Evolutionary conservation across 1,140 invertebrate genomes (phyloP).

Genomic region (Magallana angulata): DNA sequence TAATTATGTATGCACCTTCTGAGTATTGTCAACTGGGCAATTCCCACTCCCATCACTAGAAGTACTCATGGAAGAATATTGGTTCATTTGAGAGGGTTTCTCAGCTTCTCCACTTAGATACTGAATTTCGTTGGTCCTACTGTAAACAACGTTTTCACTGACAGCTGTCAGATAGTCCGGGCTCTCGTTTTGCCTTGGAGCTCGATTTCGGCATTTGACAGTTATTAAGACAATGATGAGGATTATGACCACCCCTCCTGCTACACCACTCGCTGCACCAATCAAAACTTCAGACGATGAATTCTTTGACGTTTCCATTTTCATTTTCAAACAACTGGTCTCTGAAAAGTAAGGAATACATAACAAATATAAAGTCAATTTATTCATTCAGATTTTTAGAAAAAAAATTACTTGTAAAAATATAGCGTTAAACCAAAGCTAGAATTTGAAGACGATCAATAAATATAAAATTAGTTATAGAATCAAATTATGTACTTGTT

Average conservation of each 20-base stretch:
- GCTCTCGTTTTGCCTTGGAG: neutral
- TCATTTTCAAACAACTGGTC: neutral
- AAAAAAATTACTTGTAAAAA: neutral
- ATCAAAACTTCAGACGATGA: neutral
- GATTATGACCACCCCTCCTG: neutral
- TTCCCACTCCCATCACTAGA: neutral
- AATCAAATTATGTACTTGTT: neutral
- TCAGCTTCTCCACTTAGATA: neutral
- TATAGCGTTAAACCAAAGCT: neutral
- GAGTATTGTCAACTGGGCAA: no score
- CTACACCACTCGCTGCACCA: neutral
- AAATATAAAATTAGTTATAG: neutral
- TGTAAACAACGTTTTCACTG: neutral
- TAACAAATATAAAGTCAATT: neutral
- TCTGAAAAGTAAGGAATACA: neutral
- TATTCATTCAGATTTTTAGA: no score
- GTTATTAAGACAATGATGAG: neutral
- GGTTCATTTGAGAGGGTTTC: neutral
- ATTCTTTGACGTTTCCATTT: neutral
- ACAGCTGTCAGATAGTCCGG: neutral
- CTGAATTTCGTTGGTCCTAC: neutral
- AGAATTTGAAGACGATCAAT: neutral
- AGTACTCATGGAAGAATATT: neutral
- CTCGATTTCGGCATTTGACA: neutral
- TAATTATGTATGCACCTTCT: no score